Percentiles rank a stretch among this genome's conserved stretches.
phyloP scores from a whole-genome alignment of 2,888 invertebrate genomes.

The Neria commutata region DNA sequence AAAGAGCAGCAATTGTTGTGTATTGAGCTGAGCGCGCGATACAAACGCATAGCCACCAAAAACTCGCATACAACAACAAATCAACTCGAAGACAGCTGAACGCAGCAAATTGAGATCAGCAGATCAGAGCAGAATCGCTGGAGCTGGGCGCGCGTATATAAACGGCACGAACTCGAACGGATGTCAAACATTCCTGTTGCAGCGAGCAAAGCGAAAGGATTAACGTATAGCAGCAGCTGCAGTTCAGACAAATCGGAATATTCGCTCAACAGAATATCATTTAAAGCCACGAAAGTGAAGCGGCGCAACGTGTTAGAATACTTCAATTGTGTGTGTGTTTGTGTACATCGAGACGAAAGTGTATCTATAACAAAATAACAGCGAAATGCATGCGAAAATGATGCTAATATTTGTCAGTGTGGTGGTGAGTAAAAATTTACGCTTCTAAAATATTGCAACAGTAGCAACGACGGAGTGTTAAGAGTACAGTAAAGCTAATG shows the following conservation, averaged over 20 bases:
- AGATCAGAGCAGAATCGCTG: background rate
- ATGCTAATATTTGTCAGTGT: constrained; percentile 41
- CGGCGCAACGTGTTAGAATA: constrained; percentile 24
- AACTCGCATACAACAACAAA: constrained; percentile 2
- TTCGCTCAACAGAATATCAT: too few species aligned
- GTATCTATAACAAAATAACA: constrained; percentile 18
- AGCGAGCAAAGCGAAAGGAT: constrained; percentile 55
- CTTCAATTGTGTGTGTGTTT: background rate
- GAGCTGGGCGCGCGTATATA: constrained; percentile 42
- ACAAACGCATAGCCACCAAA: background rate
- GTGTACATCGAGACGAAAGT: background rate
- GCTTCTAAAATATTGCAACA: background rate
- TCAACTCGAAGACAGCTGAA: constrained; percentile 9
- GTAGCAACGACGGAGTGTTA: background rate
- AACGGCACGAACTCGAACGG: constrained; percentile 44
- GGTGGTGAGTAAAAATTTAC: constrained; percentile 49
- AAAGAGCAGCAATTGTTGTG: background rate
- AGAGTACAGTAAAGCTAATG: constrained; percentile 1
- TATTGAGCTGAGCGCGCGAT: constrained; percentile 6
- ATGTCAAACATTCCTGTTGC: constrained; percentile 58
- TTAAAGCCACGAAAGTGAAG: constrained; percentile 5
- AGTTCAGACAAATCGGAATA: background rate
- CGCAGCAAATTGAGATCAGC: constrained; percentile 23
- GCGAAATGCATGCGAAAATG: constrained; percentile 49
- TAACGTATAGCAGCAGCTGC: constrained; percentile 28